These are phyloP conservation scores for Pangasius larnaudii DNA, from an alignment of 2,797 vertebrate genomes.

Conservation along the genomic window DNA sequence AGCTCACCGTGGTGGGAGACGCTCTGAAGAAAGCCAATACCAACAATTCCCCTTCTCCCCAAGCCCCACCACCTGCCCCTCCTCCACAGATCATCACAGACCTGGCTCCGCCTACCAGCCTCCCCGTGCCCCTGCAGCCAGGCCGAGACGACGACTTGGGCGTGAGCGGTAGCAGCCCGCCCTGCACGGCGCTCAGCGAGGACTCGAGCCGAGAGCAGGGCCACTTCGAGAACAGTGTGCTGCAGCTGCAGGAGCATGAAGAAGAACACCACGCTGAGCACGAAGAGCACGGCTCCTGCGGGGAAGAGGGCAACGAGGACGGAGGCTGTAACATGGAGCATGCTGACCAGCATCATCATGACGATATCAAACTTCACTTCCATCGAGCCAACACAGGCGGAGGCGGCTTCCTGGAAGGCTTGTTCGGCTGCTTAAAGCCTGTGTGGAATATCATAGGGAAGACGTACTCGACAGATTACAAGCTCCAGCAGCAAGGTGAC, in stretches of 20 bases:
- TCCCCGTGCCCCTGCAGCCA: conserved; percentile 70
- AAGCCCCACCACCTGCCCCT: conserved; percentile 57
- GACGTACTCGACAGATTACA: conserved; percentile 97
- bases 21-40: conserved; percentile 75
- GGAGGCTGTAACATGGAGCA: conserved; percentile 71
- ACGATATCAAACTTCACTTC: conserved; percentile 95
- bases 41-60: conserved; percentile 64
- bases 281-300: conserved; percentile 75
- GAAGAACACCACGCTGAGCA: conserved; percentile 65
- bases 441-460: conserved; percentile 99
- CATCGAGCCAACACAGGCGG: conserved; percentile 86
- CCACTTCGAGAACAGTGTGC: conserved; percentile 94
- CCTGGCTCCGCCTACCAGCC: conserved; percentile 72
- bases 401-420: conserved; percentile 94
- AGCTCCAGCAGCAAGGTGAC: conserved; percentile 96
- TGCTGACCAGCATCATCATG: conserved; percentile 62
- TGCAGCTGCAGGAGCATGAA: conserved; percentile 90
- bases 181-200: conserved; percentile 85
- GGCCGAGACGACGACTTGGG: conserved; percentile 78
- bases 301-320: conserved; percentile 72
- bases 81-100: conserved; percentile 79
- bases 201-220: conserved; percentile 87
- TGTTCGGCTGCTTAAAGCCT: conserved; percentile 93
- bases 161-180: conserved; percentile 76
- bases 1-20: conserved; percentile 76